Evolutionary conservation across 92 coral and sea anemone genomes (phyloP).

Genomic region (Bergia puertoricense): DNA sequence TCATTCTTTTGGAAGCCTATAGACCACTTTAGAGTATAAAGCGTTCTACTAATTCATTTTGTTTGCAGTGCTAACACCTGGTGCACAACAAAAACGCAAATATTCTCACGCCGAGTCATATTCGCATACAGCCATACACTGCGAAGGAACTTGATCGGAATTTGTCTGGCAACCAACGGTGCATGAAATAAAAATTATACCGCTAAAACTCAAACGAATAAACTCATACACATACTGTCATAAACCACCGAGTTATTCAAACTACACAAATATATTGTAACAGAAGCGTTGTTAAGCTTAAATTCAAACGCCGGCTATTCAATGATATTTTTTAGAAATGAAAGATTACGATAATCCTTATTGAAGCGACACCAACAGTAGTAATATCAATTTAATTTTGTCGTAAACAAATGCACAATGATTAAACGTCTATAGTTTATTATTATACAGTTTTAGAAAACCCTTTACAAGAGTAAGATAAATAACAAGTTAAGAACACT

Average conservation of each 20-base stretch:
- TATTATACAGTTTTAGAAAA: background rate
- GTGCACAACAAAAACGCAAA: constrained; percentile 19
- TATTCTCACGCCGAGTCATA: background rate
- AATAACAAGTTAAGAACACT: background rate
- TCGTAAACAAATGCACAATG: background rate
- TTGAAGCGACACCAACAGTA: constrained; percentile 18
- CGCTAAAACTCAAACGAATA: background rate
- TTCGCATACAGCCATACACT: background rate
- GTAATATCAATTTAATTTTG: constrained; percentile 9
- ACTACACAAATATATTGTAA: background rate
- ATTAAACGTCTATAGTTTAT: background rate
- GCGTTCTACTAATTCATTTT: background rate
- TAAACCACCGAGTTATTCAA: background rate
- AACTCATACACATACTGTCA: background rate
- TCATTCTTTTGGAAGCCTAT: constrained; percentile 15
- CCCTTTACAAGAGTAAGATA: background rate
- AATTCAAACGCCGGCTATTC: background rate
- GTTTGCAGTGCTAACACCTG: constrained; percentile 14
- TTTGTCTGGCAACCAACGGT: background rate
- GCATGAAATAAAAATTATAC: background rate
- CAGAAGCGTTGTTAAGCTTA: background rate
- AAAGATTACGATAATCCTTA: background rate
- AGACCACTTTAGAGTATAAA: constrained; percentile 8
- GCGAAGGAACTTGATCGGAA: background rate
- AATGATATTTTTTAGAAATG: background rate